Percentiles rank a stretch among this genome's conserved stretches.
These are phyloP conservation scores for Oreochromis aureus DNA, from an alignment of 2,113 vertebrate species.

Conservation along the genomic window DNA sequence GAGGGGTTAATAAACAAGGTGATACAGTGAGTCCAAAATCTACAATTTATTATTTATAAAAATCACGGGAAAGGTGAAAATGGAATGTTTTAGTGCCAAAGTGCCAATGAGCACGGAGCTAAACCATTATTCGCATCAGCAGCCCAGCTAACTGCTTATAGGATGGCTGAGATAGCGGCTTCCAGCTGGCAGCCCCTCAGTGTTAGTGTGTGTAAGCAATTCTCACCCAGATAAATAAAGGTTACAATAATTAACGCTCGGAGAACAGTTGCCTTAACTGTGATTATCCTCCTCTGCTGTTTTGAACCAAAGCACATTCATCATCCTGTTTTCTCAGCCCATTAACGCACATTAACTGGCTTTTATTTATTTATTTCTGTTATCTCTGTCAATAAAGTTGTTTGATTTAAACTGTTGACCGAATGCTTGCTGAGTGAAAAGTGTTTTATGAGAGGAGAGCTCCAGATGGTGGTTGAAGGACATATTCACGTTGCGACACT, in stretches of 20 bases:
- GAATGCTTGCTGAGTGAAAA: not conserved
- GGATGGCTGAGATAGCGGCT: not conserved
- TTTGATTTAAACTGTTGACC: not conserved
- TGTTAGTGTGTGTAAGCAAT: not conserved
- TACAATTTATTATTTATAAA: not conserved
- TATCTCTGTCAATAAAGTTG: not conserved
- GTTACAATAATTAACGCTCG: conserved; percentile 9
- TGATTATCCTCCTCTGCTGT: conserved; percentile 22
- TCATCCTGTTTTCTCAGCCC: not conserved
- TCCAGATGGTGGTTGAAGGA: not conserved
- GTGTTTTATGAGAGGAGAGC: not conserved
- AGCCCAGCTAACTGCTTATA: not conserved
- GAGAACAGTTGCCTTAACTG: conserved; percentile 20
- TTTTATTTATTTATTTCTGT: not conserved
- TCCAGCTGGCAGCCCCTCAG: conserved; percentile 1
- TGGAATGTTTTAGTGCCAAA: not conserved
- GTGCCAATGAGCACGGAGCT: not conserved
- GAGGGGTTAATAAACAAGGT: not conserved
- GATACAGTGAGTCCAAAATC: not conserved
- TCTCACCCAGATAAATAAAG: conserved; percentile 22
- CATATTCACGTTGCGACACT: not conserved
- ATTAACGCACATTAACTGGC: not conserved
- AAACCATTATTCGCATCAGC: not conserved
- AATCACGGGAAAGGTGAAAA: not conserved
- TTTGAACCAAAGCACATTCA: conserved; percentile 8